These are phyloP conservation scores for Acestrorhynchus altus DNA, from an alignment of 2,797 vertebrate genomes.

Conservation along the genomic window DNA sequence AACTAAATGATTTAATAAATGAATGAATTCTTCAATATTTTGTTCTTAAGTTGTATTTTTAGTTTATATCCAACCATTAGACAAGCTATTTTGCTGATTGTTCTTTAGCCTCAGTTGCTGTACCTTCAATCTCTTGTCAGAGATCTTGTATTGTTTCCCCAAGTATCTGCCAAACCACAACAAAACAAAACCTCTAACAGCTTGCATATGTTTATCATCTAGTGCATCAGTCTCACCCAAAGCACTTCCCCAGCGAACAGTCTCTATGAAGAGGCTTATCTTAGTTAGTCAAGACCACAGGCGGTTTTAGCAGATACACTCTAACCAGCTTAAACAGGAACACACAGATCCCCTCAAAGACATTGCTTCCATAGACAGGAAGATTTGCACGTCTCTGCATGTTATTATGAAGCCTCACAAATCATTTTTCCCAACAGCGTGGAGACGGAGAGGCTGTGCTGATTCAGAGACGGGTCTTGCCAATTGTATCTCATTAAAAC, in stretches of 20 bases:
- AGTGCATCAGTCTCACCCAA: background rate
- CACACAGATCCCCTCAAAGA: background rate
- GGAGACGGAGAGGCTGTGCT: constrained; percentile 46
- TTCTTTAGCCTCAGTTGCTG: background rate
- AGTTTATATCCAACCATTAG: too few species aligned
- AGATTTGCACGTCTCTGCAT: constrained; percentile 3
- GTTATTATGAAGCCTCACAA: constrained; percentile 9
- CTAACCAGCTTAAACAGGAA: constrained; percentile 9
- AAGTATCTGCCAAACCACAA: background rate
- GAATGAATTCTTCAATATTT: too few species aligned
- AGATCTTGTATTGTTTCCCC: background rate
- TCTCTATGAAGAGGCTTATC: constrained; percentile 16
- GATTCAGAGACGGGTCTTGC: constrained; percentile 47
- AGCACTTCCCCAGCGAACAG: background rate
- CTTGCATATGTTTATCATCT: background rate
- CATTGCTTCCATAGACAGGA: background rate
- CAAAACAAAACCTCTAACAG: background rate
- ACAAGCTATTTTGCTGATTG: too few species aligned
- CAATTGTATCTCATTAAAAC: constrained; percentile 66
- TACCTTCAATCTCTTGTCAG: background rate
- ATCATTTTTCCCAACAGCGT: background rate
- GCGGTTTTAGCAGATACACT: constrained; percentile 3
- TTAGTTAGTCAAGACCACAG: constrained; percentile 7
- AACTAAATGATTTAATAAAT: too few species aligned
- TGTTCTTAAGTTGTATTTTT: too few species aligned